Conservation (phyloP, 2,888 invertebrate species). For the Ectemnius cavifrons region DNA sequence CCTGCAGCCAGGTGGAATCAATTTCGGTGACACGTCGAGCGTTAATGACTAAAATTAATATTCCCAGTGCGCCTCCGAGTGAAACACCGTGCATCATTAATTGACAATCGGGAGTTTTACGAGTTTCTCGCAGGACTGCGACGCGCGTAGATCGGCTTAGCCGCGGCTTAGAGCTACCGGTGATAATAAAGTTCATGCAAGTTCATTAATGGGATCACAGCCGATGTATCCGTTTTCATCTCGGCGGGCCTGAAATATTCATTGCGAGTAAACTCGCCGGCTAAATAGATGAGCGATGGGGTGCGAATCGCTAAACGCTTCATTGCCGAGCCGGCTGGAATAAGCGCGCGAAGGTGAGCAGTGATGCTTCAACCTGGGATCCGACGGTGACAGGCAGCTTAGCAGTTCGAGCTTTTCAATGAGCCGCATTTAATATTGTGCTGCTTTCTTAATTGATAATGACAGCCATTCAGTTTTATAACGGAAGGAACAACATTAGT, state of each 20-base stretch:
- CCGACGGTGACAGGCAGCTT: no score
- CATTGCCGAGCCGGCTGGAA: no score
- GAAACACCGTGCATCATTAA: background rate
- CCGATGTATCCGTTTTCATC: slow-evolving; percentile 21
- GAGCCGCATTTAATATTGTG: no score
- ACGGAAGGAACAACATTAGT: no score
- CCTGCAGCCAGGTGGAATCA: no score
- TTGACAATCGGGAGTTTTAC: background rate
- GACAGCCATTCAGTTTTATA: no score
- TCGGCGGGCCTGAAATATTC: slow-evolving; percentile 33
- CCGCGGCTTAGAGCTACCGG: slow-evolving; percentile 14
- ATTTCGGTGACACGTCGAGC: no score
- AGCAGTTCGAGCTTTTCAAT: no score
- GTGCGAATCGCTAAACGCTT: no score
- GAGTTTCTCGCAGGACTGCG: background rate
- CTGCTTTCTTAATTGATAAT: no score
- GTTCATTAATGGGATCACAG: slow-evolving; percentile 39
- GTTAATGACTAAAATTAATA: background rate
- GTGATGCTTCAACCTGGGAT: no score
- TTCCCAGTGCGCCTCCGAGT: background rate
- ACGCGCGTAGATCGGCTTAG: slow-evolving; percentile 15
- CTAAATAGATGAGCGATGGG: slow-evolving; percentile 8
- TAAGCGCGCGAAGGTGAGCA: no score
- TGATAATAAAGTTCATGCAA: slow-evolving; percentile 38
- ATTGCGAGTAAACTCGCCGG: slow-evolving; percentile 12